Evolutionary conservation across 2,797 vertebrate species (phyloP), one percentile per base, ranked within the genome.

Genomic region (Anabas testudineus): DNA sequence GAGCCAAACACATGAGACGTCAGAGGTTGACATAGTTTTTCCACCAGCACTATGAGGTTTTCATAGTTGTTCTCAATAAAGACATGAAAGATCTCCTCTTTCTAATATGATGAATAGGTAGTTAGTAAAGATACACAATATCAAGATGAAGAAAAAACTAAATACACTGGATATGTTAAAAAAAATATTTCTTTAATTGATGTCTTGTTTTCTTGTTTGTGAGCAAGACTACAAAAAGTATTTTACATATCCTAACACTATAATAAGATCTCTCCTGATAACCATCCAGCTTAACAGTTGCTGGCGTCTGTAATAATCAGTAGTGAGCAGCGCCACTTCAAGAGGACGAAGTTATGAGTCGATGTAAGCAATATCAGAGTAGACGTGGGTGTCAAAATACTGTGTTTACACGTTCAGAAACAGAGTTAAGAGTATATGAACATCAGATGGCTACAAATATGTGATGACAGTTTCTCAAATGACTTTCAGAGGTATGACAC

Each of bases 381-480:
- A 18, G 67, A 71, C 32, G 3, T 64, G 49, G 32, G 8, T 64
- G 63, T 78, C 63, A 62, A 57, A 71, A 51, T 56, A 34, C 28
- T n/a, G 28, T 47, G 45, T 12, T 24, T 62, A n/a, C n/a, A 56
- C 45, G 36, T 67, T 67, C n/a, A 45, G 42, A 30, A 62, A 42
- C 18, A n/a, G n/a, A n/a, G n/a, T n/a, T n/a, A n/a, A 2, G 13
- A 67, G 46, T 37, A n/a, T 46, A 56, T 53, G 21, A 41, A 10
- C 34, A 30, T 24, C 45, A 60, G 51, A 49, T 41, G 14, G 30
- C 22, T 49, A 24, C 32, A 72, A 67, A 71, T 46, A 22, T 14
- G 19, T 2, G 21, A 21, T 41, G 59, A 46, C 59, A 64, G 39
- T 41, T 64, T 54, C 19, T 75, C 36, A 47, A 26, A 42, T 53